Evolutionary conservation across 2,797 vertebrate species (phyloP).

Genomic region (Aldrovandia affinis): DNA sequence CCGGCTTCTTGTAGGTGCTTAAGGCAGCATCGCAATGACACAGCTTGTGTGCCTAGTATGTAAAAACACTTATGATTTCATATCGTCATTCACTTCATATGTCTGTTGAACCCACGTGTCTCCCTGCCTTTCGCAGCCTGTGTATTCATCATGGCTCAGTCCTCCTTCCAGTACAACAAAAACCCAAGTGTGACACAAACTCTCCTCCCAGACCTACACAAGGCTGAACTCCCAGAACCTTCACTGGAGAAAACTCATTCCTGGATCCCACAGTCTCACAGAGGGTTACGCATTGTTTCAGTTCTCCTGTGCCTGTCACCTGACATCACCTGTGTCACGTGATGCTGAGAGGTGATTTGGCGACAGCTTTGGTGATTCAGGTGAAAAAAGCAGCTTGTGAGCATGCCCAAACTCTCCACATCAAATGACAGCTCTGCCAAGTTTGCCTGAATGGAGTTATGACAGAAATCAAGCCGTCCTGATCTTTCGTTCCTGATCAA

Average conservation of each 20-base stretch:
- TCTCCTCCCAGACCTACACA: background rate
- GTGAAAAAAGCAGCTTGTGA: conserved; percentile 72
- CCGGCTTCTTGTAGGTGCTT: background rate
- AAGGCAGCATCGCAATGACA: background rate
- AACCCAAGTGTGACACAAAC: background rate
- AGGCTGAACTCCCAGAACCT: background rate
- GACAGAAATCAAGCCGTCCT: background rate
- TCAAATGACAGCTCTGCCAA: conserved; percentile 52
- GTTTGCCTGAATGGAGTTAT: conserved; percentile 26
- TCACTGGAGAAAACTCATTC: background rate
- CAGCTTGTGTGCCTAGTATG: background rate
- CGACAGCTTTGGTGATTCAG: conserved; percentile 57
- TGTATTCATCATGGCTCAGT: background rate
- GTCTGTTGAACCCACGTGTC: too few species aligned
- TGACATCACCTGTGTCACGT: too few species aligned
- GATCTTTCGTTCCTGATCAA: background rate
- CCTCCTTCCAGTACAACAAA: background rate
- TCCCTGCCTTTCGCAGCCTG: too few species aligned
- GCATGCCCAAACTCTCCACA: conserved; percentile 66
- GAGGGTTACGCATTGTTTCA: background rate
- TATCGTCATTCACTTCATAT: too few species aligned
- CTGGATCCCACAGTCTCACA: background rate
- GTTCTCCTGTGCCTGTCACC: background rate
- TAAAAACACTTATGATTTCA: too few species aligned
- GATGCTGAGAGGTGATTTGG: too few species aligned